Evolutionary conservation across 2,888 invertebrate species (phyloP).

Genomic region (Petrophora chlorosata): DNA sequence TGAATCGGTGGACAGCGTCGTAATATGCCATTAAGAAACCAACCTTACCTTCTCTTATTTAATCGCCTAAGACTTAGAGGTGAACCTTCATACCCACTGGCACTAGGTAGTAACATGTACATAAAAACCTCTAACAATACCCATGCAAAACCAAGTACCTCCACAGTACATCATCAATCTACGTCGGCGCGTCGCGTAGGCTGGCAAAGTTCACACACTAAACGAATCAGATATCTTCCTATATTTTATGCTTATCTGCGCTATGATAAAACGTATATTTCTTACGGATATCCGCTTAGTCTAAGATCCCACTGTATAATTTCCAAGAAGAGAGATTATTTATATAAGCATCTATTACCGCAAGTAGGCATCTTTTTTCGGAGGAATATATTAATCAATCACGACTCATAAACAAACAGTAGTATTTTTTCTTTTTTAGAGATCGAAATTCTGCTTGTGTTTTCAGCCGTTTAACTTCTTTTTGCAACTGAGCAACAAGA

Average conservation of each 20-base stretch:
- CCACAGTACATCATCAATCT: constrained; percentile 35
- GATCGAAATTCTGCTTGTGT: too few species aligned
- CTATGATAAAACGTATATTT: constrained; percentile 1
- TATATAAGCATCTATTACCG: not conserved
- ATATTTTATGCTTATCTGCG: constrained; percentile 18
- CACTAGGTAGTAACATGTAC: not conserved
- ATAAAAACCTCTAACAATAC: constrained; percentile 32
- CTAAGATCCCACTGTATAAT: not conserved
- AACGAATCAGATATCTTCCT: constrained; percentile 31
- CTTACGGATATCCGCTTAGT: constrained; percentile 7
- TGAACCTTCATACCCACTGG: constrained; percentile 8
- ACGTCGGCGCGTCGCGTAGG: constrained; percentile 34
- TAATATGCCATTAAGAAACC: too few species aligned
- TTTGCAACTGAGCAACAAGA: too few species aligned
- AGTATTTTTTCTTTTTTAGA: too few species aligned
- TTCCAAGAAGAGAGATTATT: not conserved
- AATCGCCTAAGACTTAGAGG: not conserved
- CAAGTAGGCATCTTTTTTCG: too few species aligned
- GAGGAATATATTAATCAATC: too few species aligned
- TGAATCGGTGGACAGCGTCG: too few species aligned
- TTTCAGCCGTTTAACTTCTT: too few species aligned
- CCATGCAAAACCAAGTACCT: constrained; percentile 32
- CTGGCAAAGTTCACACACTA: constrained; percentile 35
- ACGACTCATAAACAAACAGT: too few species aligned
- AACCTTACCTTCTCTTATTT: not conserved